Evolutionary conservation across 2,888 invertebrate genomes (phyloP).

Genomic region (Leptinotarsa juncta): DNA sequence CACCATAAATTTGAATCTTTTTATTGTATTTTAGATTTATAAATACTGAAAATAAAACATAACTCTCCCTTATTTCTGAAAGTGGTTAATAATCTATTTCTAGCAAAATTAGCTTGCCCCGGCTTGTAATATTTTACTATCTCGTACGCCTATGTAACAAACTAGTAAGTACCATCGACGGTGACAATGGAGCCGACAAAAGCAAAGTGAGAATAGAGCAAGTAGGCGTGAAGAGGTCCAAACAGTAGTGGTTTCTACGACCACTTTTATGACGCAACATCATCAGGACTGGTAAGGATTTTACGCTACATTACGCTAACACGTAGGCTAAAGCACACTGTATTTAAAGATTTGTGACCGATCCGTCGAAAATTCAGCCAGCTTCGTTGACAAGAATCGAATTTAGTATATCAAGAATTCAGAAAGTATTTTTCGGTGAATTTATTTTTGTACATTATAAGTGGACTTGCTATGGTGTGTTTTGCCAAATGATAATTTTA

Average conservation of each 20-base stretch:
- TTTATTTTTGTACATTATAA: too few relatives aligned
- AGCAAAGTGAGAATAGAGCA: slow-evolving; percentile 42
- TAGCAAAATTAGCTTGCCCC: too few relatives aligned
- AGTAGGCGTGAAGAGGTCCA: slow-evolving; percentile 44
- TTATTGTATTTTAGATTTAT: too few relatives aligned
- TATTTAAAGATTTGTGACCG: slow-evolving; percentile 16
- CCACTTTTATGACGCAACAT: slow-evolving; percentile 44
- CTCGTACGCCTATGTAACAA: slow-evolving; percentile 10
- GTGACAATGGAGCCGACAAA: slow-evolving; percentile 39
- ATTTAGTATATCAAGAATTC: neutral
- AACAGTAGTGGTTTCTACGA: slow-evolving; percentile 43
- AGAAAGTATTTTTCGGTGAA: too few relatives aligned
- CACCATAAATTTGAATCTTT: too few relatives aligned
- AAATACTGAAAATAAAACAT: too few relatives aligned
- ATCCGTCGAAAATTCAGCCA: neutral
- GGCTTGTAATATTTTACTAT: neutral
- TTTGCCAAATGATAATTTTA: too few relatives aligned
- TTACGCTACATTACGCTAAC: slow-evolving; percentile 45
- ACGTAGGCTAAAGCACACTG: slow-evolving; percentile 21
- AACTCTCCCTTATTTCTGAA: too few relatives aligned
- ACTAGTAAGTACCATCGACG: slow-evolving; percentile 17
- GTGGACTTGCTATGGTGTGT: too few relatives aligned
- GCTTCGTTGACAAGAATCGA: neutral
- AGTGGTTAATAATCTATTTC: too few relatives aligned
- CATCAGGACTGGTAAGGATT: slow-evolving; percentile 37